phyloP scores from a whole-genome alignment of 2,888 invertebrate genomes.

The Marasmarcha lunaedactyla region DNA sequence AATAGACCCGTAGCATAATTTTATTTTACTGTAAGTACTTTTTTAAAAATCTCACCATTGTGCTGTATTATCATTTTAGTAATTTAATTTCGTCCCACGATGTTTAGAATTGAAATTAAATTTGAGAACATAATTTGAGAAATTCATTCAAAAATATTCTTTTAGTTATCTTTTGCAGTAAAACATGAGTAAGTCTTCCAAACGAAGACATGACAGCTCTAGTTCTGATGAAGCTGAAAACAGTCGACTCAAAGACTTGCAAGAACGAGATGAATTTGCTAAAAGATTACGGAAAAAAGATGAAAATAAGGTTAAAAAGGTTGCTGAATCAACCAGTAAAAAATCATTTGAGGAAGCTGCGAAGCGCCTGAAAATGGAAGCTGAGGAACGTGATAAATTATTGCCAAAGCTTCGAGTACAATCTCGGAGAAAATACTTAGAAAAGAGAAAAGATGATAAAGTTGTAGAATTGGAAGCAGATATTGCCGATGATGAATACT shows the following conservation, averaged over 20 bases:
- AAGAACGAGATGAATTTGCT: conserved; percentile 95
- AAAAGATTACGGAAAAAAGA: conserved; percentile 89
- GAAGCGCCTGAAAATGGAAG: conserved; percentile 88
- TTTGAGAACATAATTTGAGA: too few relatives aligned
- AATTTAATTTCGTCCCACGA: too few relatives aligned
- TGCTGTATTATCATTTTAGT: too few relatives aligned
- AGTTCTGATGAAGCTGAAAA: conserved; percentile 83
- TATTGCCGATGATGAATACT: conserved; percentile 94
- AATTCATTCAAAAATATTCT: too few relatives aligned
- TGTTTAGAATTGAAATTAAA: too few relatives aligned
- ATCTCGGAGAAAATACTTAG: conserved; percentile 93
- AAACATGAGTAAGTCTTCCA: conserved; percentile 41
- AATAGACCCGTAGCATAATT: too few relatives aligned
- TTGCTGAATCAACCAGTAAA: conserved; percentile 75
- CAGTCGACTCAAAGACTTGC: conserved; percentile 83
- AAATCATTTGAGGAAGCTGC: conserved; percentile 89
- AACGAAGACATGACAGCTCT: conserved; percentile 66
- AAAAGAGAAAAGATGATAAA: conserved; percentile 97
- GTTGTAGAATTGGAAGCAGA: conserved; percentile 94
- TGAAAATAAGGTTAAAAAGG: conserved; percentile 87
- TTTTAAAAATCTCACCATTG: too few relatives aligned
- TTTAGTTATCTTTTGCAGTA: too few relatives aligned
- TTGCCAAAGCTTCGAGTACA: conserved; percentile 90
- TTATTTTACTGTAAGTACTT: too few relatives aligned
- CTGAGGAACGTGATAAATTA: conserved; percentile 86